Evolutionary conservation across 2,888 invertebrate genomes (phyloP).

Genomic region (Drosophila pseudotakahashii): DNA sequence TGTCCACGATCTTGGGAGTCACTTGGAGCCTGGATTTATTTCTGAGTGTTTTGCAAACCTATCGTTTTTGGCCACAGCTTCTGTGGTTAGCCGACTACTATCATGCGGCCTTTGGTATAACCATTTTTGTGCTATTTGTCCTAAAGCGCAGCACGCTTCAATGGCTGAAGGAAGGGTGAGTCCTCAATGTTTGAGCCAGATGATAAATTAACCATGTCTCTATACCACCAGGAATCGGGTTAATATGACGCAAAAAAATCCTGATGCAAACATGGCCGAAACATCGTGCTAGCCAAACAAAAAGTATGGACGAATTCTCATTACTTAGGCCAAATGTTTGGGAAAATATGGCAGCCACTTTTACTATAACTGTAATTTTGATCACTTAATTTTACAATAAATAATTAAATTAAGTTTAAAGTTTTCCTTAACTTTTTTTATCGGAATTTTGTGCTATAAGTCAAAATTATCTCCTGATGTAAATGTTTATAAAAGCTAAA

Average conservation of each 20-base stretch:
- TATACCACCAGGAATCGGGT: background rate
- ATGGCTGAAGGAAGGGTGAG: background rate
- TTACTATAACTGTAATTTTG: no score
- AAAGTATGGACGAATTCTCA: background rate
- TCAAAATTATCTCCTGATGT: no score
- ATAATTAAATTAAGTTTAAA: no score
- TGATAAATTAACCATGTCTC: no score
- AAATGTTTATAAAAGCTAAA: no score
- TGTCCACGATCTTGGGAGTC: background rate
- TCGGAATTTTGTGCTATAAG: no score
- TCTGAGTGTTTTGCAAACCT: background rate
- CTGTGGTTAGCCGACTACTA: background rate
- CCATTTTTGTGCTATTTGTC: background rate
- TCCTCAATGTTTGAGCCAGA: background rate
- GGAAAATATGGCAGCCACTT: no score
- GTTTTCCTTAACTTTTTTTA: no score
- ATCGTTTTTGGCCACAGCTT: background rate
- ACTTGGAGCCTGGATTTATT: background rate
- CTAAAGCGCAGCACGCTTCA: background rate
- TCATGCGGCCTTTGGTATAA: background rate
- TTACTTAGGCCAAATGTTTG: background rate
- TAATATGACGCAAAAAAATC: accelerated
- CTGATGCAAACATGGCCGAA: background rate
- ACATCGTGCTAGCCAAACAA: background rate
- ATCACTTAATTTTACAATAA: no score